phyloP scores from a whole-genome alignment of 2,888 invertebrate genomes.

The Folsomia candida region DNA sequence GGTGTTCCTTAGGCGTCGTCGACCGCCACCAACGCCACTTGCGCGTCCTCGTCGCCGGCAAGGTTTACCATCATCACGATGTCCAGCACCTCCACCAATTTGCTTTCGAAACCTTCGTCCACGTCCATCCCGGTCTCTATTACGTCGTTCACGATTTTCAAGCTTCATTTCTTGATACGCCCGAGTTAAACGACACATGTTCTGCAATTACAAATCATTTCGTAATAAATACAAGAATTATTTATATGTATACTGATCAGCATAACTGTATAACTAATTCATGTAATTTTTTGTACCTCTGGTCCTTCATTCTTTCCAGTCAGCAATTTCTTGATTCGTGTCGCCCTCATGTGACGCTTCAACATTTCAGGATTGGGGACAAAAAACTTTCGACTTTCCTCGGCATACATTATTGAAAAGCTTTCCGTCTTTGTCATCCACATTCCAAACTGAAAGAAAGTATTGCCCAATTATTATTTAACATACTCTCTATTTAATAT shows the following conservation, averaged over 20 bases:
- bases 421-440: slow-evolving; percentile 43
- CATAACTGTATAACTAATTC: background rate
- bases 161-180: slow-evolving; percentile 39
- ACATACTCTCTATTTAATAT: too few species aligned
- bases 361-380: slow-evolving; percentile 30
- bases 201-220: background rate
- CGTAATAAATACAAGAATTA: background rate
- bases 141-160: slow-evolving; percentile 8
- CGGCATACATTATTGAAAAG: slow-evolving; percentile 33
- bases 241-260: background rate
- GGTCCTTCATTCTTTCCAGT: slow-evolving; percentile 5
- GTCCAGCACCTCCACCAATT: background rate
- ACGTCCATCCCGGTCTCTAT: slow-evolving; percentile 12
- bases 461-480: too few species aligned
- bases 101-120: background rate
- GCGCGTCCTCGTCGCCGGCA: slow-evolving; percentile 9
- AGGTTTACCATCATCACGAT: slow-evolving; percentile 11
- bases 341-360: slow-evolving; percentile 22
- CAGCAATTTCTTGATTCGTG: slow-evolving; percentile 26
- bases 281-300: slow-evolving; percentile 4
- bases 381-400: slow-evolving; percentile 26
- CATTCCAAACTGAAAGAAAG: slow-evolving; percentile 43
- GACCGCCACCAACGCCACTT: too few species aligned
- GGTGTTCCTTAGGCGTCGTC: slow-evolving; percentile 9
- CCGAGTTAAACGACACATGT: slow-evolving; percentile 7